Evolutionary conservation across 2,797 vertebrate genomes (phyloP).

Genomic region (Tragopan temminckii): DNA sequence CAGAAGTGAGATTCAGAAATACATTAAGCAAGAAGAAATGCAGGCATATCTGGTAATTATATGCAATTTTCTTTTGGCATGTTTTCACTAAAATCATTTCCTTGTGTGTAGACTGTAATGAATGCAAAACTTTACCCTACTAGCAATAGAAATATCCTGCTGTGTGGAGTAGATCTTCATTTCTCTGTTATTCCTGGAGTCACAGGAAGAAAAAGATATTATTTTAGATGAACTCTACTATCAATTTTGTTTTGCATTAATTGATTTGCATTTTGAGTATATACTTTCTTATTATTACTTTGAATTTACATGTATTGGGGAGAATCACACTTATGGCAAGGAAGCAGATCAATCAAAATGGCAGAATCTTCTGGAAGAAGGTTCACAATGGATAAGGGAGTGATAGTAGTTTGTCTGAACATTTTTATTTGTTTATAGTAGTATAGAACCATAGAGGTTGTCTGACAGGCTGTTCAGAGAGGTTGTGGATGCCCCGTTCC

Average conservation of each 20-base stretch:
- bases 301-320: background rate
- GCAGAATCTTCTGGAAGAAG: background rate
- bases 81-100: background rate
- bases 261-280: background rate
- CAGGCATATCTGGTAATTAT: conserved; percentile 39
- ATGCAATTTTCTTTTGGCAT: background rate
- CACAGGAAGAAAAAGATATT: background rate
- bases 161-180: background rate
- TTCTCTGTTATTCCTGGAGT: background rate
- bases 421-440: background rate
- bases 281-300: background rate
- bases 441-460: no score
- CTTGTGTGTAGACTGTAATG: background rate
- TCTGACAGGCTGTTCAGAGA: no score
- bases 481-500: no score
- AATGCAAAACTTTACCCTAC: background rate
- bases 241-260: background rate
- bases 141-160: background rate
- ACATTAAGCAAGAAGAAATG: background rate
- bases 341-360: background rate
- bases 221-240: background rate
- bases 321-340: background rate
- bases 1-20: conserved; percentile 23
- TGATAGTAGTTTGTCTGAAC: background rate
- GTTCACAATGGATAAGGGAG: background rate